Evolutionary conservation across 2,113 vertebrate species (phyloP).

Genomic region (Electrona antarctica): DNA sequence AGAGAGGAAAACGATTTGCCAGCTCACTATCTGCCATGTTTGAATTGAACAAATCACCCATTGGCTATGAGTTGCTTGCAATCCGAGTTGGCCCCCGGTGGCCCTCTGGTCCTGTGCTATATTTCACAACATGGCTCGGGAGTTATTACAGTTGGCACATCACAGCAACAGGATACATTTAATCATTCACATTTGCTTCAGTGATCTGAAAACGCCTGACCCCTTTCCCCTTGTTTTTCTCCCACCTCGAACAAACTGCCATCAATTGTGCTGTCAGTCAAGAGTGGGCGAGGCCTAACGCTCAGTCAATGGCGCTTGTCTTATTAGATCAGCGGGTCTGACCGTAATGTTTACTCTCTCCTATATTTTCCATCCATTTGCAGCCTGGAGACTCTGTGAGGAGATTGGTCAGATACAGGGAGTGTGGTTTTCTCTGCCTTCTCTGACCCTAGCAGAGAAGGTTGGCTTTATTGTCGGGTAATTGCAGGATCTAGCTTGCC

Average conservation of each 20-base stretch:
- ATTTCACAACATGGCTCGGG: conserved; percentile 24
- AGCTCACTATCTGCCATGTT: not conserved
- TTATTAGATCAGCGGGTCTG: conserved; percentile 51
- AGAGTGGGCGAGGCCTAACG: conserved; percentile 22
- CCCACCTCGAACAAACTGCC: conserved; percentile 21
- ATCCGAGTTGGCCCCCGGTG: not conserved
- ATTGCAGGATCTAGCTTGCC: conserved; percentile 58
- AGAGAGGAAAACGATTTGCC: not conserved
- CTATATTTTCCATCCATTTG: conserved; percentile 22
- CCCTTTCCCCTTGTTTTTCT: not conserved
- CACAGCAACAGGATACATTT: conserved; percentile 41
- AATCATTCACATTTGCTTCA: conserved; percentile 37
- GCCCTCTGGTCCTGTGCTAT: not conserved
- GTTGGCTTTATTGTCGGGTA: conserved; percentile 47
- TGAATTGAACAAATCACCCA: not conserved
- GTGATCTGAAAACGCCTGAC: conserved; percentile 19
- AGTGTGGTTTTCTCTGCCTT: conserved; percentile 37
- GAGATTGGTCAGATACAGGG: conserved; percentile 38
- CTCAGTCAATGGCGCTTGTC: conserved; percentile 41
- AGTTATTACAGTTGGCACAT: conserved; percentile 29
- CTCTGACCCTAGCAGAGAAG: conserved; percentile 48
- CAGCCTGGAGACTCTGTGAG: conserved; percentile 26
- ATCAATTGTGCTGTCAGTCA: conserved; percentile 37
- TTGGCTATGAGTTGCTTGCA: not conserved
- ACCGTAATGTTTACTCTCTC: conserved; percentile 34